Percentiles rank a stretch among this genome's conserved stretches.
Evolutionary conservation across 2,797 vertebrate genomes (phyloP).

Genomic region (Tiaroga cobitis): DNA sequence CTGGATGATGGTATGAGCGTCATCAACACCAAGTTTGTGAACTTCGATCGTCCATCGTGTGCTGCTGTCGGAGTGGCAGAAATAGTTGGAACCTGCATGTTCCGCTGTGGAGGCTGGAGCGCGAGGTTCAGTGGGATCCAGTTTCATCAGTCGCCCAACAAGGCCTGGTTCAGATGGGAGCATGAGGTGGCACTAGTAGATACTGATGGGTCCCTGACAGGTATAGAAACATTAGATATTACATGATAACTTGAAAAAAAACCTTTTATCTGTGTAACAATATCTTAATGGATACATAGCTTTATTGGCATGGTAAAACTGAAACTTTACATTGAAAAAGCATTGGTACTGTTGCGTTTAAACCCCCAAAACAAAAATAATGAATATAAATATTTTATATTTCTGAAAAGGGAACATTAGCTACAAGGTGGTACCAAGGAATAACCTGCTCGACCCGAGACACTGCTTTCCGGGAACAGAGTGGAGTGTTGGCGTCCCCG

Average conservation of each 20-base stretch:
- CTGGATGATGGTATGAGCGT: slow-evolving; percentile 85
- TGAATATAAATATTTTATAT: not conserved
- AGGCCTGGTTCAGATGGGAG: slow-evolving; percentile 85
- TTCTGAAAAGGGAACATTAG: slow-evolving; percentile 71
- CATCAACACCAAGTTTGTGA: slow-evolving; percentile 80
- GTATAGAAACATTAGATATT: slow-evolving; percentile 57
- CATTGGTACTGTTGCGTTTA: not conserved
- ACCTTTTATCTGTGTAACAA: too few relatives aligned
- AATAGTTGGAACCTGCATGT: slow-evolving; percentile 74
- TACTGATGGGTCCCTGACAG: slow-evolving; percentile 85
- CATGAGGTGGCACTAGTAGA: slow-evolving; percentile 85
- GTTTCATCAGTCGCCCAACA: slow-evolving; percentile 79
- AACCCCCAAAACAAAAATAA: not conserved
- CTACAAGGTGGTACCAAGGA: slow-evolving; percentile 81
- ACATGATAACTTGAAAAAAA: not conserved
- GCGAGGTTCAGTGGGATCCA: slow-evolving; percentile 72
- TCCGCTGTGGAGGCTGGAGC: slow-evolving; percentile 84
- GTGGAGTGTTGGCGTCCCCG: slow-evolving; percentile 83
- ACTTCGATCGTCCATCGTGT: slow-evolving; percentile 80
- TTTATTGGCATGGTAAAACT: not conserved
- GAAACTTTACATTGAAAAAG: not conserved
- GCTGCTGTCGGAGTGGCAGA: slow-evolving; percentile 78
- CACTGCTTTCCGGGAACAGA: slow-evolving; percentile 74
- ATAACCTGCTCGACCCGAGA: slow-evolving; percentile 78
- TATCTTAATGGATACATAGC: not conserved